Evolutionary conservation across 1,140 invertebrate species (phyloP).

Genomic region (Zaprionus davidi): DNA sequence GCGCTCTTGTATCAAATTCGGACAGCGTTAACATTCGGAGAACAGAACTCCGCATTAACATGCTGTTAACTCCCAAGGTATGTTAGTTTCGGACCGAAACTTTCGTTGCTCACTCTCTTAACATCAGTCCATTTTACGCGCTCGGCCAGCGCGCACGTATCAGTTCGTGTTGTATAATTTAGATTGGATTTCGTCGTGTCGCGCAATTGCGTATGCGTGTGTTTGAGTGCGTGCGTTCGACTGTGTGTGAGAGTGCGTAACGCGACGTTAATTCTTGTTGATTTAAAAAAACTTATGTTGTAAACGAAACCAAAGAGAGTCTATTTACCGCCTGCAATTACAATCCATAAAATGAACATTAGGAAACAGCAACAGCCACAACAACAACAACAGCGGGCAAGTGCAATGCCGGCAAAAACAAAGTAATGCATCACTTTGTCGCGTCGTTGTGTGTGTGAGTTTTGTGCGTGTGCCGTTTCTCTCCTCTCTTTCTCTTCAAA

Average conservation of each 20-base stretch:
- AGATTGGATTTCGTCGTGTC: constrained; percentile 33
- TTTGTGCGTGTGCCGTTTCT: constrained; percentile 40
- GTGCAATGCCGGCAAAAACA: constrained; percentile 65
- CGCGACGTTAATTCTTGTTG: constrained; percentile 44
- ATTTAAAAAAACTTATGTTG: constrained; percentile 32
- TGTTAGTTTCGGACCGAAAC: not conserved
- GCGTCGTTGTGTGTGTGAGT: constrained; percentile 37
- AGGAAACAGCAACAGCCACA: constrained; percentile 41
- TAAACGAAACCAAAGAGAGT: constrained; percentile 48
- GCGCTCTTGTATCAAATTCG: no score
- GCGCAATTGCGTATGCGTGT: constrained; percentile 30
- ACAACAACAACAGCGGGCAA: constrained; percentile 33
- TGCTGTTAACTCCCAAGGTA: not conserved
- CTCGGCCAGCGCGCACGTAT: constrained; percentile 24
- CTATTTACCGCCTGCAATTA: constrained; percentile 26
- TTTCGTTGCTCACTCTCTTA: constrained; percentile 1
- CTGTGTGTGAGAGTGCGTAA: constrained; percentile 31
- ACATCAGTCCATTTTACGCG: constrained; percentile 37
- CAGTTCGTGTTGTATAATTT: constrained; percentile 7
- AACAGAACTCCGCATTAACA: not conserved
- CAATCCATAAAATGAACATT: constrained; percentile 54
- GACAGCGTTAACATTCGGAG: not conserved
- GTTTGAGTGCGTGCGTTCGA: constrained; percentile 12
- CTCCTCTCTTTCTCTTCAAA: constrained; percentile 37
- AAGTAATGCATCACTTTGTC: constrained; percentile 57